These are phyloP conservation scores for Peribatodes rhomboidaria DNA, from an alignment of 2,888 invertebrate genomes.

Conservation along the genomic window DNA sequence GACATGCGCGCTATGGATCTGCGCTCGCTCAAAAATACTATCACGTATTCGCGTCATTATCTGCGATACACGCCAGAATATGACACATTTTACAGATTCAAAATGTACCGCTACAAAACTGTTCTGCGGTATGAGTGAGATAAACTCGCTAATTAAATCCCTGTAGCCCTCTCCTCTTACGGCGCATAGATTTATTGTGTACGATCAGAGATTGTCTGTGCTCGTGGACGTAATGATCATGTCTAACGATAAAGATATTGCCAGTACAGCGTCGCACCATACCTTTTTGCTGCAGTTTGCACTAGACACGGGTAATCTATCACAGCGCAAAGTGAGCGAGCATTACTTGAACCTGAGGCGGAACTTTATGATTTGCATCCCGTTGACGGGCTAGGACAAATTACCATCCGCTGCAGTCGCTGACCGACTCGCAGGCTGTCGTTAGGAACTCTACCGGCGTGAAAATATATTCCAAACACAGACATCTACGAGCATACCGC, in stretches of 20 bases:
- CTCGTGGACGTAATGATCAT: slow-evolving; percentile 30
- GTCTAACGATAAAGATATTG: slow-evolving; percentile 42
- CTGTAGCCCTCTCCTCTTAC: slow-evolving; percentile 17
- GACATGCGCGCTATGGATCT: slow-evolving; percentile 66
- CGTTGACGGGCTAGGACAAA: slow-evolving; percentile 35
- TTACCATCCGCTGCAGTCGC: slow-evolving; percentile 36
- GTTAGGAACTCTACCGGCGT: slow-evolving; percentile 26
- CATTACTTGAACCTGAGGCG: slow-evolving; percentile 51
- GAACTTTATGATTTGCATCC: slow-evolving; percentile 56
- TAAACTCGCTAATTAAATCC: slow-evolving; percentile 34
- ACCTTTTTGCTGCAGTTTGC: slow-evolving; percentile 61
- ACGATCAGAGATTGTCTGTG: slow-evolving; percentile 25
- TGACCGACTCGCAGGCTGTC: slow-evolving; percentile 34
- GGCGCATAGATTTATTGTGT: slow-evolving; percentile 28
- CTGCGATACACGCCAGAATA: slow-evolving; percentile 44
- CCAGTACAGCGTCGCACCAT: slow-evolving; percentile 28
- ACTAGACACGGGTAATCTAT: slow-evolving; percentile 68
- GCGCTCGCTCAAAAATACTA: slow-evolving; percentile 49
- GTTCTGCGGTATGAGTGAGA: slow-evolving; percentile 20
- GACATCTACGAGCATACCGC: slow-evolving; percentile 29
- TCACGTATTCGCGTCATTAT: slow-evolving; percentile 49
- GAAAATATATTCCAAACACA: slow-evolving; percentile 40
- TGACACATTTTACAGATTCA: slow-evolving; percentile 38
- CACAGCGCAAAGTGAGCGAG: slow-evolving; percentile 60
- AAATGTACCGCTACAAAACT: slow-evolving; percentile 34